A percentile compares a stretch with the other conserved stretches of the same genome.
These are phyloP conservation scores for Eretmochelys imbricata DNA, from an alignment of 2,113 vertebrate genomes.

Conservation along the genomic window DNA sequence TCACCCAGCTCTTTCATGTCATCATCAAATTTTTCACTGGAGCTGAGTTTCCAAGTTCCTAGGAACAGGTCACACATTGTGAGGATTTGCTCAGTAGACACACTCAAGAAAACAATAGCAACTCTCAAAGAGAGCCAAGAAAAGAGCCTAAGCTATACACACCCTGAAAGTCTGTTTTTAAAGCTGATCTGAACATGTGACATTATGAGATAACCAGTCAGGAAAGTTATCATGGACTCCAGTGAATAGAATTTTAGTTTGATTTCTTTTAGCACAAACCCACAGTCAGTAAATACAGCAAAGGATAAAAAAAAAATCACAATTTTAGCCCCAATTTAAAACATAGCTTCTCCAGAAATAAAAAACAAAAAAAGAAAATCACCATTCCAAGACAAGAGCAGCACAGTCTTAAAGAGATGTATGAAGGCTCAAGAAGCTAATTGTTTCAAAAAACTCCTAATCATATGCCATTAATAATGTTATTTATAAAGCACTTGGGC, in stretches of 20 bases:
- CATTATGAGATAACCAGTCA: constrained; percentile 58
- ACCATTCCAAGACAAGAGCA: neutral
- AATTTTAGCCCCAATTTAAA: neutral
- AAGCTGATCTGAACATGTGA: constrained; percentile 52
- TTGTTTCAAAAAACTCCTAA: neutral
- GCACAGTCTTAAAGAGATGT: neutral
- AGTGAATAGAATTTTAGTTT: neutral
- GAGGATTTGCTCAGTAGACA: neutral
- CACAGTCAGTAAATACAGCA: neutral
- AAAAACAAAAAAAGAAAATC: neutral
- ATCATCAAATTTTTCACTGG: constrained; percentile 81
- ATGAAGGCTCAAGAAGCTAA: neutral
- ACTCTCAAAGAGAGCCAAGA: neutral
- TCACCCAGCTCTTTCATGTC: constrained; percentile 84
- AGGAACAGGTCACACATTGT: constrained; percentile 79
- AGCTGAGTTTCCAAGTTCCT: constrained; percentile 82
- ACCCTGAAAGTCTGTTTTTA: constrained; percentile 70
- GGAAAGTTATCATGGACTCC: neutral
- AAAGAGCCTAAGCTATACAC: neutral
- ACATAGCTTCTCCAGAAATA: neutral
- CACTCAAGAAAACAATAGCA: neutral
- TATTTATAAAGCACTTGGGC: neutral
- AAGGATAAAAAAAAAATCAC: neutral
- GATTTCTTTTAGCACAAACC: constrained; percentile 11
- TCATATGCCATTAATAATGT: neutral